phyloP scores from a whole-genome alignment of 2,888 invertebrate genomes.

The Drosophila quinaria region DNA sequence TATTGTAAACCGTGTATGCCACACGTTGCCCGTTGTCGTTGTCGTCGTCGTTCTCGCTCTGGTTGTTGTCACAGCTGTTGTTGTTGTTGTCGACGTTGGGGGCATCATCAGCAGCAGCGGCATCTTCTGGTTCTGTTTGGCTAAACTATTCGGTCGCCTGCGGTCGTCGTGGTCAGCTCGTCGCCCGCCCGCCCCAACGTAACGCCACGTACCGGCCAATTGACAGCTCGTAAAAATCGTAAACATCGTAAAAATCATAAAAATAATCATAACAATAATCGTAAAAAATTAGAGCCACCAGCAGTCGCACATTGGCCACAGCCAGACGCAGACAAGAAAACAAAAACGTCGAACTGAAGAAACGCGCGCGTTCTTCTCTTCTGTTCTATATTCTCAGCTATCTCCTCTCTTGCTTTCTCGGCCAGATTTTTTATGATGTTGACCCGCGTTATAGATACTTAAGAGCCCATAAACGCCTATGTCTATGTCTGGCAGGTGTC shows the following conservation, averaged over 20 bases:
- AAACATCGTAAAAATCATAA: constrained; percentile 82
- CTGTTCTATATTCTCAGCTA: constrained; percentile 2
- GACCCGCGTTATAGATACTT: constrained; percentile 50
- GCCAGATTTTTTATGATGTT: constrained; percentile 54
- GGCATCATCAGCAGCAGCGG: constrained; percentile 54
- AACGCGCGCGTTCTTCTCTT: constrained; percentile 47
- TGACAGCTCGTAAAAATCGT: constrained; percentile 82
- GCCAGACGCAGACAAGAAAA: constrained; percentile 48
- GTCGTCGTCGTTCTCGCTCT: constrained; percentile 22
- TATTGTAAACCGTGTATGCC: constrained; percentile 56
- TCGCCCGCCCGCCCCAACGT: constrained; percentile 42
- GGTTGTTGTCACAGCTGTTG: constrained; percentile 23
- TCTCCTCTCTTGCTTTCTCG: constrained; percentile 10
- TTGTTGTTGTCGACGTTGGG: constrained; percentile 44
- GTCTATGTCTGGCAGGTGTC: constrained; percentile 72
- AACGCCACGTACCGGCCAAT: constrained; percentile 57
- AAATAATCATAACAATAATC: constrained; percentile 85
- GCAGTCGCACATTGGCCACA: constrained; percentile 70
- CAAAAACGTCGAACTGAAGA: constrained; percentile 18
- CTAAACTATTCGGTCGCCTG: constrained; percentile 65
- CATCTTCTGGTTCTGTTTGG: constrained; percentile 52
- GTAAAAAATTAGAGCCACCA: constrained; percentile 79
- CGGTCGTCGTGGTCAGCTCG: constrained; percentile 75
- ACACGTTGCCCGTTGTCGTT: constrained; percentile 54
- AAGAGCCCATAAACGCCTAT: constrained; percentile 51